Conservation (phyloP, 2,113 vertebrate genomes). For the Macquaria australasica region DNA sequence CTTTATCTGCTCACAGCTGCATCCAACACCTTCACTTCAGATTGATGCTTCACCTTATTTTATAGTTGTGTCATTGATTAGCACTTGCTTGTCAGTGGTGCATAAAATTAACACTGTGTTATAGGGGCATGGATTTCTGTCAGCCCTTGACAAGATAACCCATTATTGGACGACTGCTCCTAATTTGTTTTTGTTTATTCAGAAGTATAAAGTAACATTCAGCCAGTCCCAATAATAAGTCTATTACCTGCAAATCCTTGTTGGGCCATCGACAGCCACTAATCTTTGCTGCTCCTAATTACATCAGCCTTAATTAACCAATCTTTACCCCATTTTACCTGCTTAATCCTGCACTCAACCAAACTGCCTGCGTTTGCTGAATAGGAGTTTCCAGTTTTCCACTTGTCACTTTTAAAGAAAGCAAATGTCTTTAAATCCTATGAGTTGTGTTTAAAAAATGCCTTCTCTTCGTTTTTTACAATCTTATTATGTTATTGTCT, state of each 20-base stretch:
- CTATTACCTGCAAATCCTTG: slow-evolving; percentile 84
- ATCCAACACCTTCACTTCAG: slow-evolving; percentile 67
- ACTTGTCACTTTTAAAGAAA: background rate
- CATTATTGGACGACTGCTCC: slow-evolving; percentile 83
- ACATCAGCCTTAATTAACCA: slow-evolving; percentile 87
- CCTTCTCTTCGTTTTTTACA: background rate
- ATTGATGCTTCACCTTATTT: slow-evolving; percentile 83
- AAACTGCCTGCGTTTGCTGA: slow-evolving; percentile 70
- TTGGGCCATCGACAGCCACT: slow-evolving; percentile 74
- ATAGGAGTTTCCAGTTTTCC: slow-evolving; percentile 55
- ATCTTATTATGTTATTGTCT: background rate
- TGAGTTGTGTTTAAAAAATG: background rate
- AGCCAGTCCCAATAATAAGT: slow-evolving; percentile 83
- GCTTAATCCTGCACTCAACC: slow-evolving; percentile 80
- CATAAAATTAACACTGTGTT: slow-evolving; percentile 90
- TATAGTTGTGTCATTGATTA: slow-evolving; percentile 84
- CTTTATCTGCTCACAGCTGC: slow-evolving; percentile 24
- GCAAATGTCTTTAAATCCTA: background rate
- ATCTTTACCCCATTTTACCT: slow-evolving; percentile 84
- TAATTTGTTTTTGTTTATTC: slow-evolving; percentile 91
- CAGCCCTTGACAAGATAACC: slow-evolving; percentile 84
- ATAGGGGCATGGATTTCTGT: slow-evolving; percentile 86
- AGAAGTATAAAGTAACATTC: slow-evolving; percentile 86
- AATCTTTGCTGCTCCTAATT: slow-evolving; percentile 87
- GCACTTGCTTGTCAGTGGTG: slow-evolving; percentile 84